Evolutionary conservation across 2,113 vertebrate species (phyloP), one percentile per base, ranked within the genome.

Genomic region (Tyto alba): DNA sequence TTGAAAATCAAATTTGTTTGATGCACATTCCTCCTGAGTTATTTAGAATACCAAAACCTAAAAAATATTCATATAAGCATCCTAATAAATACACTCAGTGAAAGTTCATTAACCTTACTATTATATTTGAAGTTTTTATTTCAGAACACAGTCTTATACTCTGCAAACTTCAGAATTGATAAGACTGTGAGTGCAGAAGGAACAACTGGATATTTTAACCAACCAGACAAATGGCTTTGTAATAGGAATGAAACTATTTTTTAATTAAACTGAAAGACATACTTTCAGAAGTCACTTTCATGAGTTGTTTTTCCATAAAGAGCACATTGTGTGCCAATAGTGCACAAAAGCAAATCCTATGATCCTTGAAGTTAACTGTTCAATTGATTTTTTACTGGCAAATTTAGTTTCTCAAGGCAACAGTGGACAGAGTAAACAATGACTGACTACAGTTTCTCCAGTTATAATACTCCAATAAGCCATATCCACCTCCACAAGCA

Each of bases 1-100:
- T 52, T 90, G 62, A 93, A 96, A 97, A 91, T 47, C 78, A 62
- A 48, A 95, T 92, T 81, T 89, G 48, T 82, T 94, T 56, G 66
- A 67, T 36, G 40, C 26, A n/a, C 8, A 13, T 82, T 77, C 57
- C 57, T 81, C 47, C 41, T 5, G 6, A 76, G 27, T 76, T 95
- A 88, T 73, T 91, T 52, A 80, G 72, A 92, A 83, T 71, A 88
- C 7, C 32, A 85, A 96, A 94, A 75, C n/a, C 57, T 88, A 12
- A 64, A 71, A 79, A 88, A 91, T 80, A 89, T 90, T 89, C 41
- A 87, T 29, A 43, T 30, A 91, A 91, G 36, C 45, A 36, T 74
- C 67, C 71, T 69, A 76, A 93, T 71, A 75, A 93, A 62, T 25
- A 71, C 34, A 59, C 13, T 30, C 27, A 16, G 84, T 56, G 3